phyloP scores from a whole-genome alignment of 1,140 invertebrate genomes.

The Triops longicaudatus region DNA sequence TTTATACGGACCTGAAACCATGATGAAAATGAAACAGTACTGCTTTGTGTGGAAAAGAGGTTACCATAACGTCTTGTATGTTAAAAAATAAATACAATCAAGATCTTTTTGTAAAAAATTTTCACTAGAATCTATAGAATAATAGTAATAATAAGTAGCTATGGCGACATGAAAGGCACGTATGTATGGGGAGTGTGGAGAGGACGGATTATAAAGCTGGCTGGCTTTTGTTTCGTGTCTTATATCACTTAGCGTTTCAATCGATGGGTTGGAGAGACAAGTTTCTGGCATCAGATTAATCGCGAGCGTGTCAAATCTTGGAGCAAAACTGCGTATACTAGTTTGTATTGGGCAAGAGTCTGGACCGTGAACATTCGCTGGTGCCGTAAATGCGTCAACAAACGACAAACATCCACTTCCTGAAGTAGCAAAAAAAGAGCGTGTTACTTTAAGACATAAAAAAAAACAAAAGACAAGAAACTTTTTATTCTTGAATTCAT shows the following conservation, averaged over 20 bases:
- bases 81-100: slow-evolving; percentile 5
- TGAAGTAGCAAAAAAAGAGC: slow-evolving; percentile 40
- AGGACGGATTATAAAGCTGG: slow-evolving; percentile 10
- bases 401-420: slow-evolving; percentile 67
- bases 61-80: not conserved
- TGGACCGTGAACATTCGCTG: slow-evolving; percentile 78
- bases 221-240: not conserved
- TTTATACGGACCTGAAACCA: no score
- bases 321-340: slow-evolving; percentile 74
- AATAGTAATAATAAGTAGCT: not conserved
- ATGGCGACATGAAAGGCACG: not conserved
- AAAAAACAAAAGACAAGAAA: no score
- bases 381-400: slow-evolving; percentile 62
- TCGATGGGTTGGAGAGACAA: not conserved
- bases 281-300: slow-evolving; percentile 54
- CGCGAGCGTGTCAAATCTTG: slow-evolving; percentile 76
- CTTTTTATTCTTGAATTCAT: no score
- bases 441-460: no score
- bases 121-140: not conserved
- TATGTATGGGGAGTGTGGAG: not conserved
- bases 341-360: slow-evolving; percentile 77
- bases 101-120: not conserved
- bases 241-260: not conserved
- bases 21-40: not conserved
- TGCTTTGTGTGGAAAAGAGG: not conserved